A percentile compares a stretch with the other conserved stretches of the same genome.
phyloP scores from a whole-genome alignment of 2,113 vertebrate species.

The Vimba vimba region DNA sequence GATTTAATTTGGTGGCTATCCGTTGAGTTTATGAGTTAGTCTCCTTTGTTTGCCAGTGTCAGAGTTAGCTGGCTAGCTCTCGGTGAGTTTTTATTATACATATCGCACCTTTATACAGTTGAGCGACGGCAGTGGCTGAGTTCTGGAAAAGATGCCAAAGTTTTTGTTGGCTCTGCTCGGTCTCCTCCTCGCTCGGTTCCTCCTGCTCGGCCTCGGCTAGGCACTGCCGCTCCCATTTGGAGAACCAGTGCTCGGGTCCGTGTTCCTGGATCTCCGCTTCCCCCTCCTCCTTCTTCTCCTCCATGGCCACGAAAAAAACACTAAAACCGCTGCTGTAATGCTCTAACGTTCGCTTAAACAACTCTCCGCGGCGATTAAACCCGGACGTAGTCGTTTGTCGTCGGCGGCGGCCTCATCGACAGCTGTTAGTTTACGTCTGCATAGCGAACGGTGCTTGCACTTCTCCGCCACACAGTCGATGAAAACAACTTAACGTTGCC shows the following conservation, averaged over 20 bases:
- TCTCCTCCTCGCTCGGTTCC: conserved; percentile 85
- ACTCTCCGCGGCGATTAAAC: conserved; percentile 2
- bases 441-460: conserved; percentile 43
- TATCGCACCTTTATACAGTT: conserved; percentile 92
- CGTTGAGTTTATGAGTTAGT: neutral
- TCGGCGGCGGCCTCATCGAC: conserved; percentile 54
- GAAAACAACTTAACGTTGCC: conserved; percentile 38
- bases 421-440: conserved; percentile 46
- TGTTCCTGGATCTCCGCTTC: conserved; percentile 95
- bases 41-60: conserved; percentile 47
- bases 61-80: conserved; percentile 29
- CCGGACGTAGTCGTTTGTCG: conserved; percentile 21
- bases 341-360: neutral
- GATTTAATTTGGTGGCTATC: neutral
- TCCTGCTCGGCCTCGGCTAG: conserved; percentile 90
- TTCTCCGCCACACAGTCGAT: conserved; percentile 50
- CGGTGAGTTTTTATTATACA: neutral
- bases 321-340: neutral
- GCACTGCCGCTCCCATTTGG: conserved; percentile 97
- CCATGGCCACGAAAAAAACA: conserved; percentile 71
- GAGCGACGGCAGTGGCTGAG: conserved; percentile 93
- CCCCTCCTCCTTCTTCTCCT: conserved; percentile 92
- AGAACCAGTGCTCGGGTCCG: conserved; percentile 97
- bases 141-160: conserved; percentile 96
- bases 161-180: conserved; percentile 89